These are phyloP conservation scores for Rhagologus leucostigma DNA, from an alignment of 2,113 vertebrate genomes.

Conservation along the genomic window DNA sequence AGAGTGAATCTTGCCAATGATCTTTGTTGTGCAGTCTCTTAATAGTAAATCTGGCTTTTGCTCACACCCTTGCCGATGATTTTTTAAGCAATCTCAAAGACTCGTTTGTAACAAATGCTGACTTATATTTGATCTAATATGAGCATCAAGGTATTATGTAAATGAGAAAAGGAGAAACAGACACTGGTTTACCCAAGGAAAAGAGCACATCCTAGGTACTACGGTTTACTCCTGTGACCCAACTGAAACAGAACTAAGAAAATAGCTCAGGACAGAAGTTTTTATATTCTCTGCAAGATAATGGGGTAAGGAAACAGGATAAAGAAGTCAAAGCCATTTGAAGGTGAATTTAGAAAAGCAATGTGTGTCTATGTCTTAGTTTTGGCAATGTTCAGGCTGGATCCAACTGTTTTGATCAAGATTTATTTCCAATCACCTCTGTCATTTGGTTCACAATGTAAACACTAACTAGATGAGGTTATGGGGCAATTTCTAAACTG, in stretches of 20 bases:
- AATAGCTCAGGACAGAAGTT: neutral
- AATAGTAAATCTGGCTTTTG: neutral
- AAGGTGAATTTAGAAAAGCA: neutral
- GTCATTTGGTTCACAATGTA: neutral
- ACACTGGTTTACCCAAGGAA: neutral
- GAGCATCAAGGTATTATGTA: neutral
- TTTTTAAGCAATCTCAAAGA: neutral
- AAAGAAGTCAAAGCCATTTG: neutral
- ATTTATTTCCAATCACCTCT: neutral
- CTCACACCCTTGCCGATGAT: fast-evolving
- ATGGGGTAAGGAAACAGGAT: neutral
- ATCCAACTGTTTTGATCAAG: neutral
- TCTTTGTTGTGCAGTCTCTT: neutral
- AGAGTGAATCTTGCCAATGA: neutral
- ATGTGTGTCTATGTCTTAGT: neutral
- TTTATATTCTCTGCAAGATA: neutral
- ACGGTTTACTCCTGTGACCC: neutral
- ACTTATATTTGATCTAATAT: neutral
- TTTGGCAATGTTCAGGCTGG: neutral
- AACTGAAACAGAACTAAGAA: neutral
- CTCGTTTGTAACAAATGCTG: fast-evolving
- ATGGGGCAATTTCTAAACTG: neutral
- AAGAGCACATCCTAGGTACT: neutral
- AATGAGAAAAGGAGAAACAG: neutral
- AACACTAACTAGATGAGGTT: neutral